Conservation (phyloP, 1,140 invertebrate genomes). For the Coptotermes formosanus region DNA sequence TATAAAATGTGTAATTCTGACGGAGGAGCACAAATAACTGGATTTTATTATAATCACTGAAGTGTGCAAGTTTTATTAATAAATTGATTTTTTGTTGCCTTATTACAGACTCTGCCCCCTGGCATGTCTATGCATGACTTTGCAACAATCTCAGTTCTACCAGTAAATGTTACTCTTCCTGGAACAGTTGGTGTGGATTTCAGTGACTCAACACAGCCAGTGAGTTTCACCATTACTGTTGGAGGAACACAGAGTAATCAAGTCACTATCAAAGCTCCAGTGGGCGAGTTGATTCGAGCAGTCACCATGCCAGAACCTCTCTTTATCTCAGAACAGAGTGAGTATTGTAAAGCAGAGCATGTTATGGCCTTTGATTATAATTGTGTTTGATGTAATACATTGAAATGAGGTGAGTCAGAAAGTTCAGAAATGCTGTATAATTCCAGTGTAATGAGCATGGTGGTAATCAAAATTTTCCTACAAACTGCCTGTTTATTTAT, state of each 20-base stretch:
- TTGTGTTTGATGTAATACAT: not conserved
- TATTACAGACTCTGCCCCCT: slow-evolving; percentile 58
- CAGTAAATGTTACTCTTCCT: slow-evolving; percentile 57
- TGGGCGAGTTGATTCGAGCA: slow-evolving; percentile 86
- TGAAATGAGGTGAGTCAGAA: not conserved
- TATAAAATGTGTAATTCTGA: no score
- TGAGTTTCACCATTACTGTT: slow-evolving; percentile 73
- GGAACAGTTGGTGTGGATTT: slow-evolving; percentile 86
- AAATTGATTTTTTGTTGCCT: not conserved
- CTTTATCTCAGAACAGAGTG: slow-evolving; percentile 73
- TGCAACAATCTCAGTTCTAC: slow-evolving; percentile 62
- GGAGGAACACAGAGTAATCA: slow-evolving; percentile 54
- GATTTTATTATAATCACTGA: not conserved
- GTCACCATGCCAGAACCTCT: slow-evolving; percentile 73
- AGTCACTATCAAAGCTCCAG: slow-evolving; percentile 74
- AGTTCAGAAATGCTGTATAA: no score
- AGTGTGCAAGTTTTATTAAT: no score
- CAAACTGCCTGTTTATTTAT: no score
- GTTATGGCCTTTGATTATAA: not conserved
- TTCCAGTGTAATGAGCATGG: no score
- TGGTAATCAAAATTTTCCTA: no score
- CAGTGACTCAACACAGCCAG: slow-evolving; percentile 88
- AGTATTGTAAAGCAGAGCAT: slow-evolving; percentile 21
- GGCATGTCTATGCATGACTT: slow-evolving; percentile 84
- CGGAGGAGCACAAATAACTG: not conserved